Percentiles rank a stretch among this genome's conserved stretches.
phyloP scores from a whole-genome alignment of 2,888 invertebrate species.

The Chydorus sphaericus region DNA sequence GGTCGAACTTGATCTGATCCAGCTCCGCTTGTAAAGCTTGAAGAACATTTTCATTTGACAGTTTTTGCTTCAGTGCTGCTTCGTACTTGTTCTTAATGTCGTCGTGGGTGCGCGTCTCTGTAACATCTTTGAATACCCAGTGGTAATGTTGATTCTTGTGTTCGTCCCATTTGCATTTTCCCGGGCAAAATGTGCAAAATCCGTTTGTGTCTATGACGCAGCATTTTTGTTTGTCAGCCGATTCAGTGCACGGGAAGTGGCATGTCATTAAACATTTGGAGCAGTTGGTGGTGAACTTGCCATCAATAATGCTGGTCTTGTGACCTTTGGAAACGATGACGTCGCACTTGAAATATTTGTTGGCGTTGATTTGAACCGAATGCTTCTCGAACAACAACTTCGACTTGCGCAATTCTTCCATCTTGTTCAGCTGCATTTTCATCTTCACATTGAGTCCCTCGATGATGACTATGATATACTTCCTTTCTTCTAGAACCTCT shows the following conservation, averaged over 20 bases:
- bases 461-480: slow-evolving; percentile 15
- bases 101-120: slow-evolving; percentile 19
- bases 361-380: slow-evolving; percentile 17
- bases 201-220: slow-evolving; percentile 16
- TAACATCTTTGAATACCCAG: slow-evolving; percentile 9
- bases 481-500: slow-evolving; percentile 20
- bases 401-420: slow-evolving; percentile 15
- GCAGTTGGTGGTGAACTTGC: slow-evolving; percentile 21
- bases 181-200: slow-evolving; percentile 15
- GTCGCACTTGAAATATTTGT: slow-evolving; percentile 19
- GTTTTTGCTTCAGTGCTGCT: slow-evolving; percentile 16
- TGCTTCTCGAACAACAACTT: slow-evolving; percentile 17
- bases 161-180: slow-evolving; percentile 17
- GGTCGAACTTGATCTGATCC: slow-evolving; percentile 11
- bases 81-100: slow-evolving; percentile 19
- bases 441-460: slow-evolving; percentile 17
- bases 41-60: slow-evolving; percentile 13
- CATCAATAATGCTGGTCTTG: slow-evolving; percentile 13
- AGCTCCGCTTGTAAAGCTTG: slow-evolving; percentile 16
- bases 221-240: slow-evolving; percentile 19
- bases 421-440: slow-evolving; percentile 16
- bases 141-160: slow-evolving; percentile 16
- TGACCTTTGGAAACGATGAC: slow-evolving; percentile 17
- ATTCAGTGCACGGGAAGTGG: slow-evolving; percentile 19
- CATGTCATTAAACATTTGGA: slow-evolving; percentile 21